Evolutionary conservation across 1,140 invertebrate genomes (phyloP), one percentile per base, ranked within the genome.

Genomic region (Drosophila oshimai): DNA sequence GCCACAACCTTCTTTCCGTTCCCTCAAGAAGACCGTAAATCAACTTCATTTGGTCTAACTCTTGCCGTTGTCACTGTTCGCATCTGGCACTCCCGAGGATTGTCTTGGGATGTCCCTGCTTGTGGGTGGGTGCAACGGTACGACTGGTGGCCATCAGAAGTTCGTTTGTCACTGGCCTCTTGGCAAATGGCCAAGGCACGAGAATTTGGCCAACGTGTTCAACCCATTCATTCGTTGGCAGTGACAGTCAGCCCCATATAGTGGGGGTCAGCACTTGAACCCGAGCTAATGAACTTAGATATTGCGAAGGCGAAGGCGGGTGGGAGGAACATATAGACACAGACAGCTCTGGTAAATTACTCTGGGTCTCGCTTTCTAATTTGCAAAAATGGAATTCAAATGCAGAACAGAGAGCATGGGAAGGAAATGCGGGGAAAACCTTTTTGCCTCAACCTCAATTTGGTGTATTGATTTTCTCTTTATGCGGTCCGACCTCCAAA

Each of bases 311-410:
- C 29, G n/a, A 31, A 17, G 24, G 44, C 10, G 44, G 36, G 3
- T 28, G 7, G n/a, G 18, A 15, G 26, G 18, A 34, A 47, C 41
- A 45, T 28, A 33, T 22, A 46, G 62, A 46, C 50, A 60, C 29
- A 71, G 78, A 77, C 78, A 81, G 78, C 37, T 62, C 47, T 49
- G 39, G 49, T 71, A 51, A 83, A 83, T 83, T 83, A 78, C 61
- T 70, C 55, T 72, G 57, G 57, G 57, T 55, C 69, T 70, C 69
- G 74, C 60, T 79, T 79, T 84, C 80, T 86, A 86, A 86, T 84
- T 84, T 84, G 80, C 80, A 86, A 86, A 73, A 83, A 83, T 71
- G 54, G 61, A 58, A 71, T 84, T 84, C 45, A 62, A 54, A 57
- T 55, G 51, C 50, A 74, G 55, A 68, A 31, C 29, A 10, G n/a